Evolutionary conservation across 2,797 vertebrate genomes (phyloP).

Genomic region (Neoniphon sammara): DNA sequence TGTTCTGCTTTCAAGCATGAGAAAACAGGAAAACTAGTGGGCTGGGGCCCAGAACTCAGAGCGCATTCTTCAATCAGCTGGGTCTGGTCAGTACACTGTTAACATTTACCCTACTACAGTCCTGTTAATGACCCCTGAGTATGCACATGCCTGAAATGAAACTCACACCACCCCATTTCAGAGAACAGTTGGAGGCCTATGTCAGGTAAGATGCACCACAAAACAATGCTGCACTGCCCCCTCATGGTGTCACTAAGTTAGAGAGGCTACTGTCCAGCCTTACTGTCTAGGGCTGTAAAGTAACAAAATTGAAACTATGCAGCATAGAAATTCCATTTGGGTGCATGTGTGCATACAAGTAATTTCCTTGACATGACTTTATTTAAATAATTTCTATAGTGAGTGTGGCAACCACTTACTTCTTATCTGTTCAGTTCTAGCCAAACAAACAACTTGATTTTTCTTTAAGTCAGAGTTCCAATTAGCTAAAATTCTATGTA

Average conservation of each 20-base stretch:
- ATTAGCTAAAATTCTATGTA: not conserved
- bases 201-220: constrained; percentile 36
- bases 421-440: too few relatives aligned
- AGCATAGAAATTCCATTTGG: constrained; percentile 9
- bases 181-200: constrained; percentile 47
- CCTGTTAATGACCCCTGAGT: constrained; percentile 27
- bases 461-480: too few relatives aligned
- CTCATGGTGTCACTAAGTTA: constrained; percentile 59
- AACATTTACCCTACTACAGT: constrained; percentile 39
- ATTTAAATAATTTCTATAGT: not conserved
- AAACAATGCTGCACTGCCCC: constrained; percentile 69
- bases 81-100: constrained; percentile 20
- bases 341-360: not conserved
- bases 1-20: constrained; percentile 69
- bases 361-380: not conserved
- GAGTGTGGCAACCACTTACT: not conserved
- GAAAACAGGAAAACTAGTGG: constrained; percentile 84
- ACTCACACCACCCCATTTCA: constrained; percentile 48
- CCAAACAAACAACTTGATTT: too few relatives aligned
- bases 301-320: constrained; percentile 4
- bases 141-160: constrained; percentile 38
- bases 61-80: constrained; percentile 59
- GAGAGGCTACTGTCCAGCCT: not conserved
- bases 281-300: not conserved
- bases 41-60: constrained; percentile 56